phyloP scores from a whole-genome alignment of 2,888 invertebrate species.

The Cartodere bifasciata region DNA sequence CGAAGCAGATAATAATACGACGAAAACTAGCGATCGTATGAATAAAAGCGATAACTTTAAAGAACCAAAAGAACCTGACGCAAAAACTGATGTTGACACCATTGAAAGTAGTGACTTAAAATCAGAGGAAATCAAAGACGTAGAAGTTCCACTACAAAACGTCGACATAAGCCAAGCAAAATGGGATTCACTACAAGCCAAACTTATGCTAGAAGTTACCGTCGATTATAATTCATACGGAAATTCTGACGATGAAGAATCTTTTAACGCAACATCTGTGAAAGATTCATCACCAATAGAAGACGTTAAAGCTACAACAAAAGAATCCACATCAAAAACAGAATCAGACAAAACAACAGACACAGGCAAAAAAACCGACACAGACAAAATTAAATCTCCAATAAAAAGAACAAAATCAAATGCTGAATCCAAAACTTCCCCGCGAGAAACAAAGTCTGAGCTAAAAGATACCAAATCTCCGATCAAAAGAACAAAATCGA shows the following conservation, averaged over 20 bases:
- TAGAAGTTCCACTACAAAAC: slow-evolving; percentile 2
- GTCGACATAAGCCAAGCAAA: slow-evolving; percentile 28
- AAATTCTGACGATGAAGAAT: slow-evolving; percentile 12
- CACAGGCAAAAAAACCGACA: too few species aligned
- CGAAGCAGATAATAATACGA: slow-evolving; percentile 8
- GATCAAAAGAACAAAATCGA: too few species aligned
- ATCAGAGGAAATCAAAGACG: slow-evolving; percentile 6
- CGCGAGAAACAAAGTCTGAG: too few species aligned
- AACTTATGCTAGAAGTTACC: slow-evolving; percentile 26
- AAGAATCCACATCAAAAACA: too few species aligned
- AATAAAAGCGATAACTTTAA: slow-evolving; percentile 1
- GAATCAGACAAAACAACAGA: too few species aligned
- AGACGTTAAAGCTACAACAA: too few species aligned
- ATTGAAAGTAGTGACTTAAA: background rate
- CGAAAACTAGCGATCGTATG: background rate
- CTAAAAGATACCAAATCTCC: too few species aligned
- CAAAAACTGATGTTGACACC: slow-evolving; percentile 5
- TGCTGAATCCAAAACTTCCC: too few species aligned
- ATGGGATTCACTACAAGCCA: slow-evolving; percentile 33
- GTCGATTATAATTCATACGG: slow-evolving; percentile 24
- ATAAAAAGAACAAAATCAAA: too few species aligned
- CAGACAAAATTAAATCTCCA: too few species aligned
- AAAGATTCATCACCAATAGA: too few species aligned
- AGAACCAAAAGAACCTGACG: background rate
- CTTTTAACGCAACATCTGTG: too few species aligned